A percentile compares a stretch with the other conserved stretches of the same genome.
phyloP scores from a whole-genome alignment of 2,888 invertebrate species.

The Cyclophora punctaria region DNA sequence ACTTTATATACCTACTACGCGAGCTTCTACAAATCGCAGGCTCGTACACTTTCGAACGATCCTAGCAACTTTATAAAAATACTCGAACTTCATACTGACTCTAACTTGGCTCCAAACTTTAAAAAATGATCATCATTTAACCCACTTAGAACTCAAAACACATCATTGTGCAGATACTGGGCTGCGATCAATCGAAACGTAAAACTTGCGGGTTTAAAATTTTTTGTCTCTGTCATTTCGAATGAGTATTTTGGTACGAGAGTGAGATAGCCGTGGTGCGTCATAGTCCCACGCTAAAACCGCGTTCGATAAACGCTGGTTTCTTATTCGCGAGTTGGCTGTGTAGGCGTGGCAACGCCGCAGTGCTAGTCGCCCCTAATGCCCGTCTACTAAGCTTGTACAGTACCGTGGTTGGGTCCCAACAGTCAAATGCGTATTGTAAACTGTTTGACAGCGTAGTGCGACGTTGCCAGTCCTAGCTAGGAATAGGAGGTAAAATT shows the following conservation, averaged over 20 bases:
- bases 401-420: conserved; percentile 60
- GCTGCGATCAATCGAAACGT: conserved; percentile 14
- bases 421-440: conserved; percentile 71
- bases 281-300: conserved; percentile 27
- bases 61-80: no score
- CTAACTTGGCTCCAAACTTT: no score
- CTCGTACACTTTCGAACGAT: no score
- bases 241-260: conserved; percentile 11
- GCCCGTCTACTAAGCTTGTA: conserved; percentile 41
- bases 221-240: conserved; percentile 20
- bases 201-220: conserved; percentile 3
- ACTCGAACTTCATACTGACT: no score
- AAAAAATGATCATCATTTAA: background rate
- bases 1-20: no score
- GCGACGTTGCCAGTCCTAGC: conserved; percentile 59
- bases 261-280: conserved; percentile 25
- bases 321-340: conserved; percentile 41
- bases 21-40: no score
- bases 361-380: conserved; percentile 42
- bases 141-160: conserved; percentile 4
- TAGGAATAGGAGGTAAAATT: conserved; percentile 61
- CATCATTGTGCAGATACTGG: background rate
- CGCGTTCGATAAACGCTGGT: conserved; percentile 26
- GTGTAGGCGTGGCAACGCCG: conserved; percentile 56
- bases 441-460: conserved; percentile 54